Percentiles rank a stretch among this genome's conserved stretches.
Conservation (phyloP, 2,113 vertebrate genomes). For the Cyprinodon variegatus region DNA sequence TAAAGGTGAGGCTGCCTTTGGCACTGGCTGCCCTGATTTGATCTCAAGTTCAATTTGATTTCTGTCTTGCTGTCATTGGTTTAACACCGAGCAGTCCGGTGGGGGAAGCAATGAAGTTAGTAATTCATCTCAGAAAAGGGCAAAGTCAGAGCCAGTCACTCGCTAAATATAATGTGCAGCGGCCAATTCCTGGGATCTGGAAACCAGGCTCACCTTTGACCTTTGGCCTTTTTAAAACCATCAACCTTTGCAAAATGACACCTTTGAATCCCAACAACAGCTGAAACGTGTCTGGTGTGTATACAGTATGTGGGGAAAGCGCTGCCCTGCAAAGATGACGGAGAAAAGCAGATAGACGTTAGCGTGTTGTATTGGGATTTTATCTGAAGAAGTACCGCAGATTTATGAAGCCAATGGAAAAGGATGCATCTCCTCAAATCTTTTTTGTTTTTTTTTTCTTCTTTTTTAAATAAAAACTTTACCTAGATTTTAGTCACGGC, state of each 20-base stretch:
- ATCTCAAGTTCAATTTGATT: constrained; percentile 69
- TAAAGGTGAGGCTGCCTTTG: constrained; percentile 59
- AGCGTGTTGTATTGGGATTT: background rate
- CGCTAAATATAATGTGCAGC: constrained; percentile 62
- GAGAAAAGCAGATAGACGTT: no score
- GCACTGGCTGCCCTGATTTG: constrained; percentile 57
- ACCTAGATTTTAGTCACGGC: background rate
- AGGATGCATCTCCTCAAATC: background rate
- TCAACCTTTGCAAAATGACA: constrained; percentile 56
- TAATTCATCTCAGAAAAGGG: constrained; percentile 72
- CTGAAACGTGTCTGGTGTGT: constrained; percentile 23
- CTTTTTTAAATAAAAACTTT: background rate
- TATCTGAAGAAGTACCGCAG: no score
- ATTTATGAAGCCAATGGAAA: background rate
- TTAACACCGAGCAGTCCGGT: constrained; percentile 60
- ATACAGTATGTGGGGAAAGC: background rate
- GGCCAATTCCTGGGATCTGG: constrained; percentile 42
- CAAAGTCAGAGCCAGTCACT: constrained; percentile 56
- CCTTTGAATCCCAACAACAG: constrained; percentile 21
- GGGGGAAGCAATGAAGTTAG: constrained; percentile 61
- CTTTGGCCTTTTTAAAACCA: constrained; percentile 50
- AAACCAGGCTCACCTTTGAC: constrained; percentile 49
- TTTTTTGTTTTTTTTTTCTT: no score
- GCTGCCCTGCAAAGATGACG: constrained; percentile 11
- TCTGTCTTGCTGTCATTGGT: constrained; percentile 60